Base-by-base conservation (phyloP, 1,140 invertebrate genomes). In the Dreissena rostriformis region DNA sequence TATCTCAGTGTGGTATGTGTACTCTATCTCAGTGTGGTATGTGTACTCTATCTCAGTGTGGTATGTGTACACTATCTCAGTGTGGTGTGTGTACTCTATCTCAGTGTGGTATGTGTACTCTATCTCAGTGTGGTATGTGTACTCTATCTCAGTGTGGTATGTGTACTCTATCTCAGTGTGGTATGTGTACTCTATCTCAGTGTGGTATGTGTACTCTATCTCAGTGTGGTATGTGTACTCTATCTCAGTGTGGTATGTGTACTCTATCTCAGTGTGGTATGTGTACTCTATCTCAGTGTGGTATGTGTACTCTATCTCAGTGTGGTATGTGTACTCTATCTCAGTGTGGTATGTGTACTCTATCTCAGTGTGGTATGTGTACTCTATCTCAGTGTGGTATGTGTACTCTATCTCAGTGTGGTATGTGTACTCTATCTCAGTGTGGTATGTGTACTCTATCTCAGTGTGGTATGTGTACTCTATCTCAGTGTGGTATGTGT, bases 1-100 rank as follows among this genome's bases (percentile, higher is more conserved):
- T 61, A 17, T 79, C 65, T 11, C 24, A 83, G 81, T 28, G 15
- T 70, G 19, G n/a, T n/a, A 61, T 61, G 17, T 61, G 17, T 24
- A 2, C 22, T 61, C 4, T 61, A 17, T 79, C 65, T 11, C 24
- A 83, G 81, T 28, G 15, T 70, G 19, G n/a, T n/a, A 61, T 61
- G 17, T 61, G 17, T 24, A 2, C 22, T 61, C 4, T 61, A 17
- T 79, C 65, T 11, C 24, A 83, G 81, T 28, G 15, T 70, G 19
- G n/a, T n/a, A 61, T 61, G 17, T 61, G 17, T 24, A 2, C 22
- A 6, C 4, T 61, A 17, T 79, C 65, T 11, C 24, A 83, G 81
- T 28, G 15, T 70, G 19, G n/a, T n/a, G 12, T 61, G 17, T 61
- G 17, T 24, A 2, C 22, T 61, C 4, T 61, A 17, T 79, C 65